Base-by-base conservation (phyloP, 2,888 invertebrate genomes). In the Teleiodes luculella region DNA sequence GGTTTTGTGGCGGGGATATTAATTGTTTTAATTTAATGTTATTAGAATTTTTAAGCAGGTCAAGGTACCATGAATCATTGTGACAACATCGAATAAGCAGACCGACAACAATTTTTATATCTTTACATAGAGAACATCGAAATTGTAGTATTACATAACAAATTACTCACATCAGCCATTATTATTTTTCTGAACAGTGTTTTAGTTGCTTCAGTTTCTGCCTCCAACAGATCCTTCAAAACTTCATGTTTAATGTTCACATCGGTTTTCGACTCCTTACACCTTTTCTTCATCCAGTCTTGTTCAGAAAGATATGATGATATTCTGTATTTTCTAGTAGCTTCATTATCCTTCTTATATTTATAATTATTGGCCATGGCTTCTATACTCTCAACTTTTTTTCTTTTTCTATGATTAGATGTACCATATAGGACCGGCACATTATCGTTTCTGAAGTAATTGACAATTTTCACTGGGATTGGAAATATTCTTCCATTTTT, bases 331-430 rank as follows among this genome's bases (percentile, higher is more conserved):
- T 70, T 72, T 56, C 73, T 68, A 4, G 65, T 60, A n/a, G 61
- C 61, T 52, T 68, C 67, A 14, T 59, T 62, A 10, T 67, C 66
- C 28, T 63, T 66, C 16, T 24, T 66, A 14, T 3, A 52, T 43
- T 37, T 48, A 14, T 28, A 24, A 8, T 52, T 51, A 4, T 10
- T 37, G 5, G 8, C 11, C 3, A 28, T 28, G 14, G 18, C 18
- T 10, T 52, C 20, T 58, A n/a, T 46, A 51, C 51, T 56, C 78
- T 80, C 68, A 49, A 50, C 50, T 55, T 80, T 81, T 69, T 77
- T 82, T 52, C 74, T 78, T 3, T 72, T 67, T 60, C 80, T 84
- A 51, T 74, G 71, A 54, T 78, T 74, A 30, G 61, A 67, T 20
- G 64, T 70, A 30, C 65, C 66, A 45, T 63, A 61, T 3, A 41